Conservation (phyloP, 2,888 invertebrate genomes). For the Drosophila mettleri region DNA sequence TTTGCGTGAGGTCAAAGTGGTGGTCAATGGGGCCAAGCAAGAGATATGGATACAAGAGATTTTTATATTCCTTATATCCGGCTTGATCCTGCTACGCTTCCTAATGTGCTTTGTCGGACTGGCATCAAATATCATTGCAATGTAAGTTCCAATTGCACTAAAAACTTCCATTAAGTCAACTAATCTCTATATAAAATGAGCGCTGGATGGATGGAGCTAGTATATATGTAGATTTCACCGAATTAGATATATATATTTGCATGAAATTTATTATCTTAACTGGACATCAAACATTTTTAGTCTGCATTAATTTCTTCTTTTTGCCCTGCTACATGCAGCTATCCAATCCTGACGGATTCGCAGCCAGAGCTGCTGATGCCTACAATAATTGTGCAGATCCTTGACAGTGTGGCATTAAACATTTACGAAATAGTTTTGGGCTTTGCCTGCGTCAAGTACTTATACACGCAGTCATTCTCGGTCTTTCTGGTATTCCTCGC, state of each 20-base stretch:
- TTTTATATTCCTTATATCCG: slow-evolving; percentile 69
- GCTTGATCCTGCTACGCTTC: slow-evolving; percentile 76
- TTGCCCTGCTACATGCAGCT: slow-evolving; percentile 52
- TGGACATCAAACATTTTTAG: background rate
- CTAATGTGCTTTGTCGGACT: slow-evolving; percentile 74
- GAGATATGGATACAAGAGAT: slow-evolving; percentile 66
- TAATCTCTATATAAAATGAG: background rate
- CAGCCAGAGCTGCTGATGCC: slow-evolving; percentile 80
- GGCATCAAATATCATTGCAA: slow-evolving; percentile 80
- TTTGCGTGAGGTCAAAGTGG: slow-evolving; percentile 59
- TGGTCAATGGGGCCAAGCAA: slow-evolving; percentile 48
- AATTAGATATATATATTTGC: too few species aligned
- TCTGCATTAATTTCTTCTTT: background rate
- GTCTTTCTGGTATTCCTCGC: slow-evolving; percentile 68
- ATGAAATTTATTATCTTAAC: background rate
- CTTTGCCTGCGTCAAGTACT: slow-evolving; percentile 64
- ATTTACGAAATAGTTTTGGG: slow-evolving; percentile 75
- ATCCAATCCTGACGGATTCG: slow-evolving; percentile 80
- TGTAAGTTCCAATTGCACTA: slow-evolving; percentile 70
- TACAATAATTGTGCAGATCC: slow-evolving; percentile 72
- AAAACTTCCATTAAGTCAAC: background rate
- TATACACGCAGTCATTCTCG: slow-evolving; percentile 61
- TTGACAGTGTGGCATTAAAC: slow-evolving; percentile 75
- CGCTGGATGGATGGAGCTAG: background rate
- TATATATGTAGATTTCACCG: background rate